Conservation (phyloP, 2,888 invertebrate genomes). For the Furcula furcula region DNA sequence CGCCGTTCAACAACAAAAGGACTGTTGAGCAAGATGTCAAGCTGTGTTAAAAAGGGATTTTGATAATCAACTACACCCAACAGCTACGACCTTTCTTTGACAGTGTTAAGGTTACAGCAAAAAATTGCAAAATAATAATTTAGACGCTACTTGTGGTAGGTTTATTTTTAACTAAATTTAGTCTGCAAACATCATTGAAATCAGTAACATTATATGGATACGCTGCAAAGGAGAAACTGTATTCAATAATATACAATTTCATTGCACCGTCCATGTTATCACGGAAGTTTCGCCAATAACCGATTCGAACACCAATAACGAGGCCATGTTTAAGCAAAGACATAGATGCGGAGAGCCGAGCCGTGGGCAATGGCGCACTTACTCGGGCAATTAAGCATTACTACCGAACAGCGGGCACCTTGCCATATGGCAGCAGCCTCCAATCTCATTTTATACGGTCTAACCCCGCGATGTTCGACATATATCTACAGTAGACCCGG, state of each 20-base stretch:
- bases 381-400: constrained; percentile 58
- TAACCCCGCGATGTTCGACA: constrained; percentile 32
- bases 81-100: too few species aligned
- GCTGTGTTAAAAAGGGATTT: too few species aligned
- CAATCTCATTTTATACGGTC: constrained; percentile 44
- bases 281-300: constrained; percentile 18
- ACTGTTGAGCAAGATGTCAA: too few species aligned
- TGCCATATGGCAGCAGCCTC: constrained; percentile 61
- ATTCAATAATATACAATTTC: constrained; percentile 8
- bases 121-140: too few species aligned
- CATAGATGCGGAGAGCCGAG: constrained; percentile 43
- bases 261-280: constrained; percentile 11
- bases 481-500: constrained; percentile 21
- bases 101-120: too few species aligned
- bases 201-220: too few species aligned
- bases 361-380: constrained; percentile 50
- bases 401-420: constrained; percentile 53
- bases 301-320: constrained; percentile 33
- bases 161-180: too few species aligned
- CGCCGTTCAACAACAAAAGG: too few species aligned
- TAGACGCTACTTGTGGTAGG: too few species aligned
- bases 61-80: too few species aligned
- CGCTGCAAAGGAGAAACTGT: neutral
- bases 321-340: constrained; percentile 40
- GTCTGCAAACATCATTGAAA: too few species aligned